Evolutionary conservation across 1,140 invertebrate species (phyloP).

Genomic region (Drosophila azteca): DNA sequence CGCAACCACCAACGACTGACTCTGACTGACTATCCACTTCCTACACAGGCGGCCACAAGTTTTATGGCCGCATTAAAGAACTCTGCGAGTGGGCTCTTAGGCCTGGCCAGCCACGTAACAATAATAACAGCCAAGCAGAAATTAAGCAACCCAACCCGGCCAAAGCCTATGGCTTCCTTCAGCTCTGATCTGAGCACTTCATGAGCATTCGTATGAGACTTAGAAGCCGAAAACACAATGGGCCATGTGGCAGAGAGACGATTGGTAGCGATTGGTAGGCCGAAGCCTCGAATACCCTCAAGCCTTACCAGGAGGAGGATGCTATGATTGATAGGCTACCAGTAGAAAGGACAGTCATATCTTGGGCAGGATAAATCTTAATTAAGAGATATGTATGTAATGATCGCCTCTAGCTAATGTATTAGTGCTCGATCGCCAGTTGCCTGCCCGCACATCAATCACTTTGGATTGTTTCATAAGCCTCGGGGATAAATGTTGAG

Average conservation of each 20-base stretch:
- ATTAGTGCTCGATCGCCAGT: conserved; percentile 11
- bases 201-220: background rate
- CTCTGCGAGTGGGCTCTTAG: conserved; percentile 21
- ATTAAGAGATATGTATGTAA: conserved; percentile 6
- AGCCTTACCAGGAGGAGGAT: too few species aligned
- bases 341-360: too few species aligned
- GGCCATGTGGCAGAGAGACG: too few species aligned
- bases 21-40: conserved; percentile 28
- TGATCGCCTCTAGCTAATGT: conserved; percentile 2
- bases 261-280: too few species aligned
- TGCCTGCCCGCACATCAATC: conserved; percentile 24
- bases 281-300: too few species aligned
- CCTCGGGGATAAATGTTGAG: conserved; percentile 2
- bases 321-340: too few species aligned
- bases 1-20: background rate
- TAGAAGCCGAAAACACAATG: background rate
- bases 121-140: conserved; percentile 23
- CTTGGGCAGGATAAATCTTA: background rate
- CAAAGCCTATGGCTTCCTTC: conserved; percentile 1
- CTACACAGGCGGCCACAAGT: conserved; percentile 22
- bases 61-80: conserved; percentile 30
- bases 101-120: conserved; percentile 22
- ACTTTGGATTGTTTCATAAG: background rate
- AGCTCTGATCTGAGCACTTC: background rate
- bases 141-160: conserved; percentile 8